These are phyloP conservation scores for Mesorhabditis belari DNA, from an alignment of 2,888 invertebrate genomes.

Conservation along the genomic window DNA sequence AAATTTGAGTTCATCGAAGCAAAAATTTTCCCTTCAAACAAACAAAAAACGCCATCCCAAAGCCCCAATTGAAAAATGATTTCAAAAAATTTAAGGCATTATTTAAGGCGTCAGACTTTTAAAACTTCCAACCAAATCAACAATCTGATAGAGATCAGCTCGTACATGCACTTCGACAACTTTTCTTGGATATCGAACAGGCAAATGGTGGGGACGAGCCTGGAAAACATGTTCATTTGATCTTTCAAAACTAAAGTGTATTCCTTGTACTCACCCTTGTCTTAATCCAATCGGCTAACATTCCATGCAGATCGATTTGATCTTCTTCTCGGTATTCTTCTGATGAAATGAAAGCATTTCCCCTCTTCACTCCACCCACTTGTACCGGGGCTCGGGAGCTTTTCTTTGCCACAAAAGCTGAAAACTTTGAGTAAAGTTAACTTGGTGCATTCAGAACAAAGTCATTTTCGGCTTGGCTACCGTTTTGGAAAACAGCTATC, in stretches of 20 bases:
- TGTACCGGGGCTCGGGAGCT: not conserved
- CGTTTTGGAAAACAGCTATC: not conserved
- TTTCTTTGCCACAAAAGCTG: not conserved
- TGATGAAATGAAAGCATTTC: not conserved
- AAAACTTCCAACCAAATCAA: constrained; percentile 41
- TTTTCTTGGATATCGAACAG: constrained; percentile 24
- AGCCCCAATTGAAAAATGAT: too few relatives aligned
- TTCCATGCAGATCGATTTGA: not conserved
- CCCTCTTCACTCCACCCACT: not conserved
- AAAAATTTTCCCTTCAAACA: not conserved
- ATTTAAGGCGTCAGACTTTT: too few relatives aligned
- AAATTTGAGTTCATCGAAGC: not conserved
- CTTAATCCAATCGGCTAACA: not conserved
- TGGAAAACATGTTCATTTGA: constrained; percentile 19
- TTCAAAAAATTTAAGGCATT: too few relatives aligned
- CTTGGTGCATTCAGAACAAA: too few relatives aligned
- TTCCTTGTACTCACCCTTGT: not conserved
- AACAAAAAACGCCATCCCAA: not conserved
- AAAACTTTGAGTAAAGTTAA: not conserved
- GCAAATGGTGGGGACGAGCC: constrained; percentile 15
- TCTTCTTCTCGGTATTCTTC: not conserved
- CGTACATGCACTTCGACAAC: constrained; percentile 43
- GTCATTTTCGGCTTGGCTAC: too few relatives aligned
- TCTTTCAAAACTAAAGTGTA: too few relatives aligned
- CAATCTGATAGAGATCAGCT: constrained; percentile 50